Base-by-base conservation (phyloP, 37 sponge, comb jelly and placozoan species). In the Amphimedon queenslandica region DNA sequence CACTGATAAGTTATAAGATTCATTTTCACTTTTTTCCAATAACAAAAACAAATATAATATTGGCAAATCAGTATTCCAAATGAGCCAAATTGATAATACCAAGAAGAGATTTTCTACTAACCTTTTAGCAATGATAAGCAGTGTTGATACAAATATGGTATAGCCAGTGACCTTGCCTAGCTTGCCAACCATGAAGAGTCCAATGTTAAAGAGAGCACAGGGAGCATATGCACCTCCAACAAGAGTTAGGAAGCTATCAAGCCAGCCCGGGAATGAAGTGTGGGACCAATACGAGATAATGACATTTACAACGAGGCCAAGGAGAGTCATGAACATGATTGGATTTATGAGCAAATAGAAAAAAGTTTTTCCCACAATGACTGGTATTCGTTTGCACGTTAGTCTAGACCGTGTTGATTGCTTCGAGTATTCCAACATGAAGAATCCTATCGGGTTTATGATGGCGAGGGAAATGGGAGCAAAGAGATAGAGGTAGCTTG, bases 111-210 rank as follows among this genome's bases (percentile, higher is more conserved):
- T 6, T n/a, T 27, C 32, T 21, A 72, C 79, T 63, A 37, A 86
- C 87, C 71, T 73, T 29, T 86, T 86, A 8, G 81, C 81, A 30
- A 65, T 30, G 60, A 75, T 76, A 6, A 86, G 81, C 30, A 86
- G 57, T 1, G 68, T 32, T n/a, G 70, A 58, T 6, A 80, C 53
- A 30, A 86, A 3, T 1, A 86, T 5, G n/a, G 74, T 21, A 4
- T 23, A 64, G 27, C 80, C 75, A 25, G 76, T 69, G 25, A 80
- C 1, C n/a, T 73, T 78, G 80, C 74, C 69, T 42, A 89, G 41
- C 72, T 83, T 89, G n/a, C 90, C 90, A 27, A 89, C 90, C 80
- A 89, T 83, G 40, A 71, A 83, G 10, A 83, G 58, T 29, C 90
- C 90, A 37, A 89, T 74, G 25, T 67, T 55, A 51, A 89, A 83